phyloP scores from a whole-genome alignment of 2,797 vertebrate species.

The Pipistrellus pipistrellus region DNA sequence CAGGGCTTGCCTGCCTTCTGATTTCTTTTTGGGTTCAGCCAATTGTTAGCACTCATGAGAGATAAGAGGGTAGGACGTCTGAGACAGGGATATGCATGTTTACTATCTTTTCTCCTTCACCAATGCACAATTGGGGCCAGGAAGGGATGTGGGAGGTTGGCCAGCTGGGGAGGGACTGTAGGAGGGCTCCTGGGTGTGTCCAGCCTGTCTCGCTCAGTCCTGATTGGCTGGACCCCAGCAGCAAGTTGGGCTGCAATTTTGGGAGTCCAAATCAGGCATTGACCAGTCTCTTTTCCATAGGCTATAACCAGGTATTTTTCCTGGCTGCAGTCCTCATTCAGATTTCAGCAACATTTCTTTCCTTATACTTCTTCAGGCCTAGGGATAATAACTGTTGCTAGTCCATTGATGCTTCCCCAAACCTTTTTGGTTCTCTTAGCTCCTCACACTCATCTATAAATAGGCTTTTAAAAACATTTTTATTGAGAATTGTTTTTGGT shows the following conservation, averaged over 20 bases:
- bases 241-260: neutral
- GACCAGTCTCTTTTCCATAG: neutral
- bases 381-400: neutral
- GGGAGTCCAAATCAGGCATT: neutral
- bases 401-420: neutral
- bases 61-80: neutral
- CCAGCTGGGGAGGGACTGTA: too few relatives aligned
- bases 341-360: neutral
- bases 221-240: too few relatives aligned
- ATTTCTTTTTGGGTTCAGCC: neutral
- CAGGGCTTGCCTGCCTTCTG: neutral
- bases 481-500: constrained; percentile 45
- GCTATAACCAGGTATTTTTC: constrained; percentile 12
- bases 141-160: too few relatives aligned
- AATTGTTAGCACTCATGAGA: neutral
- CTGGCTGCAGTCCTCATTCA: neutral
- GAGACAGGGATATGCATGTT: neutral
- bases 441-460: neutral
- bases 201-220: too few relatives aligned
- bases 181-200: too few relatives aligned
- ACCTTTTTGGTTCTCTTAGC: neutral
- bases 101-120: neutral
- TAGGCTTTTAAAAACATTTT: neutral
- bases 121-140: too few relatives aligned
- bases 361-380: neutral